Evolutionary conservation across 1,140 invertebrate species (phyloP), one percentile per base, ranked within the genome.

Genomic region (Centruroides vittatus): DNA sequence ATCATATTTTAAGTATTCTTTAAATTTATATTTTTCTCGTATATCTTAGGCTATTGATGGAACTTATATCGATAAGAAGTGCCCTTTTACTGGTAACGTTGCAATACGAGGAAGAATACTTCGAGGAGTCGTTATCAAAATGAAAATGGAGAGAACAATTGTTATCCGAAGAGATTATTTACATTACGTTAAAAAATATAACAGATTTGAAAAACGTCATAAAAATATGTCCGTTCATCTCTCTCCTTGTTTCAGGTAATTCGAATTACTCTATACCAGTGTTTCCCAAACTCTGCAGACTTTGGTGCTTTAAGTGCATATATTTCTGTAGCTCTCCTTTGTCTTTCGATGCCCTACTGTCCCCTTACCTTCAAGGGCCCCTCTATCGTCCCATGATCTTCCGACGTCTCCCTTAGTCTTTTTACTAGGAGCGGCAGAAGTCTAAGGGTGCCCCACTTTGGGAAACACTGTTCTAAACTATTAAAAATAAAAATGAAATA

Each of bases 61-160:
- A 58, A 90, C 86, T 23, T 99, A 99, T 80, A 98, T 99, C 72
- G 97, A 99, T 79, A 99, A 98, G 78, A 99, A 99, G 76, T 99
- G 97, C 70, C 97, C 96, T 23, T 99, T 98, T 80, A 99, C 96
- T 67, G 95, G 96, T 48, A 93, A 98, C 78, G 91, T 99, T 7
- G 89, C 89, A 47, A 99, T 99, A 70, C 84, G 97, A 77, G 96
- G 97, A 12, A 86, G 95, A 61, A 98, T 99, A 71, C 78, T 99
- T 34, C 93, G 90, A 52, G 97, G 95, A 12, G 86, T 93, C 34
- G 94, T 99, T 0, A 84, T 88, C 67, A 99, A 99, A 77, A 87
- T 92, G 82, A 99, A 99, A 76, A 99, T 99, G 97, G 90, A 97
- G 73, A 78, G 93, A 49, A 99, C 97, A 11, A 98, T 98, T 70